Conservation (phyloP, 2,888 invertebrate species). For the Hofmannophila pseudospretella region DNA sequence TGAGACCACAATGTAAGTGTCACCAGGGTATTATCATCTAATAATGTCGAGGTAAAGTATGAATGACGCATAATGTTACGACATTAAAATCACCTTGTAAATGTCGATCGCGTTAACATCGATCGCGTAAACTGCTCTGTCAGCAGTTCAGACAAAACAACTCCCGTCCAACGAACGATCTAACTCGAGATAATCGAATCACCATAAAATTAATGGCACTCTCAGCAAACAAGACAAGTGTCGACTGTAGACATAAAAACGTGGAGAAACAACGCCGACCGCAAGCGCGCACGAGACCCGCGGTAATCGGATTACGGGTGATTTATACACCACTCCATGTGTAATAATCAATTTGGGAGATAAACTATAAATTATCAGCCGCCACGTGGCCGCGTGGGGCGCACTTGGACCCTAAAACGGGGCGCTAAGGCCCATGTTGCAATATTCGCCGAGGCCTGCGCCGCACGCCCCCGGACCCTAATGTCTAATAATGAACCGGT, state of each 20-base stretch:
- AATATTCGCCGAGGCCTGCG: not conserved
- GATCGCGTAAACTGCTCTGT: too few species aligned
- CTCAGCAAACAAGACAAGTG: not conserved
- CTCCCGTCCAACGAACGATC: too few species aligned
- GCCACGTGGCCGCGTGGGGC: not conserved
- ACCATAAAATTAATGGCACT: not conserved
- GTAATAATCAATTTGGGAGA: conserved; percentile 64
- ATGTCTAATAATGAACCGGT: not conserved
- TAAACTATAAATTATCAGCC: conserved; percentile 65
- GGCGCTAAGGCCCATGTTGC: not conserved
- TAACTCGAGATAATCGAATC: not conserved
- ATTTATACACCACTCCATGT: conserved; percentile 57
- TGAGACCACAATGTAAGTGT: too few species aligned
- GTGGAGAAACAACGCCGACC: not conserved
- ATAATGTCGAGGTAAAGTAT: too few species aligned
- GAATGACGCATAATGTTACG: too few species aligned
- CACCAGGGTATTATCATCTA: too few species aligned
- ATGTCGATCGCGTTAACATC: too few species aligned
- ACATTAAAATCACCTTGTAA: too few species aligned
- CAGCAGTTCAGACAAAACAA: too few species aligned
- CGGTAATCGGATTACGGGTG: conserved; percentile 53
- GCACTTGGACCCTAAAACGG: not conserved
- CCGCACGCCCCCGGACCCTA: not conserved
- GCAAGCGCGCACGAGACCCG: conserved; percentile 7
- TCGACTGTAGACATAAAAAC: not conserved